Conservation (phyloP, 2,797 vertebrate genomes). For the Myoxocephalus aenaeus region DNA sequence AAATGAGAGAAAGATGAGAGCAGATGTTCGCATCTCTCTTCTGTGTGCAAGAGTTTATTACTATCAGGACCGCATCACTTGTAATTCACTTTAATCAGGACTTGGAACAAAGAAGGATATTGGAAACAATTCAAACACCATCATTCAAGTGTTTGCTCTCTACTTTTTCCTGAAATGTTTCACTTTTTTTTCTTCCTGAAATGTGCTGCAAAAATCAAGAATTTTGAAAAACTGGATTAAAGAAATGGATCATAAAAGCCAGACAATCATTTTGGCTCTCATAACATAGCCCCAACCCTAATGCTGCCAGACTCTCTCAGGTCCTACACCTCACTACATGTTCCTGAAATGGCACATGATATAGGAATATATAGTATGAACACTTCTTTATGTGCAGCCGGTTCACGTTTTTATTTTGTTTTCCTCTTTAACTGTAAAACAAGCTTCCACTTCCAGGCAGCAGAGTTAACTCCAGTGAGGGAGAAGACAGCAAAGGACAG, state of each 20-base stretch:
- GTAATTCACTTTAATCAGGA: slow-evolving; percentile 27
- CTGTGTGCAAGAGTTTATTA: slow-evolving; percentile 20
- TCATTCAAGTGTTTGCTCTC: not conserved
- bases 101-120: slow-evolving; percentile 4
- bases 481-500: slow-evolving; percentile 18
- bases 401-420: not conserved
- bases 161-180: not conserved
- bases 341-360: not conserved
- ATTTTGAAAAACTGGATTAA: not conserved
- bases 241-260: not conserved
- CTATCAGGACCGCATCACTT: slow-evolving; percentile 26
- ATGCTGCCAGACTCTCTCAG: not conserved
- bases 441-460: slow-evolving; percentile 36
- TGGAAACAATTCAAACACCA: slow-evolving; percentile 17
- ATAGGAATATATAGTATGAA: too few species aligned
- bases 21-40: not conserved
- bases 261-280: not conserved
- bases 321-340: not conserved
- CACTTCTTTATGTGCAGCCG: too few species aligned
- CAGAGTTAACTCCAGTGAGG: slow-evolving; percentile 14
- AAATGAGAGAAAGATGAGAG: slow-evolving; percentile 33
- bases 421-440: slow-evolving; percentile 23
- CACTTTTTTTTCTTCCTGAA: not conserved
- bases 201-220: not conserved
- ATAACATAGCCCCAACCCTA: not conserved